These are phyloP conservation scores for Crematogaster levior DNA, from an alignment of 2,888 invertebrate genomes.

Conservation along the genomic window DNA sequence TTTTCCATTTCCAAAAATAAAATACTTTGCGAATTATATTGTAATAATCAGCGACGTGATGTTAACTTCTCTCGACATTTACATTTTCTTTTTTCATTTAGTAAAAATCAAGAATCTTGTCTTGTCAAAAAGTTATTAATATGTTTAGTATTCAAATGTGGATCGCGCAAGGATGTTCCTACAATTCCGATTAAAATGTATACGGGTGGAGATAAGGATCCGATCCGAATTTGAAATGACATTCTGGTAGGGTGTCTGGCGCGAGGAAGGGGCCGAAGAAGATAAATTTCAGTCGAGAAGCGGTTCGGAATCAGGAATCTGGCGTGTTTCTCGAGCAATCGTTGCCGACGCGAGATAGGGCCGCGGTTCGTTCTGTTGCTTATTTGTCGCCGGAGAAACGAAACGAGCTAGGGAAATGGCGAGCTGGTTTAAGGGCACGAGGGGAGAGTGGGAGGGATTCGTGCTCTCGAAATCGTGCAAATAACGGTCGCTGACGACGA, in stretches of 20 bases:
- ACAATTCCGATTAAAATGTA: constrained; percentile 63
- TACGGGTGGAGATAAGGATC: constrained; percentile 62
- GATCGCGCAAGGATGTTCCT: not conserved
- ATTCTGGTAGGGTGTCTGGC: constrained; percentile 37
- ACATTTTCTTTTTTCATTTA: not conserved
- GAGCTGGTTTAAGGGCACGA: constrained; percentile 51
- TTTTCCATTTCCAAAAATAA: not conserved
- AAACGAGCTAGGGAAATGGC: constrained; percentile 74
- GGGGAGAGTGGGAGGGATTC: constrained; percentile 2
- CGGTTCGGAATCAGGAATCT: constrained; percentile 73
- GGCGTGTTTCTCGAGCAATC: constrained; percentile 69
- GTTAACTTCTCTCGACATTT: not conserved
- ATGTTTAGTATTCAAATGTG: constrained; percentile 26
- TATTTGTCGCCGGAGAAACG: constrained; percentile 80
- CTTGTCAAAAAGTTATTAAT: constrained; percentile 26
- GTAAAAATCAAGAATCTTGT: not conserved
- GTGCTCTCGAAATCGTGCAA: constrained; percentile 76
- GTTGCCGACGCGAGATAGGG: constrained; percentile 72
- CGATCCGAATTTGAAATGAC: constrained; percentile 71
- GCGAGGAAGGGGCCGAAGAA: constrained; percentile 66
- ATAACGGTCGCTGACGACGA: constrained; percentile 75
- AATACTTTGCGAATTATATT: not conserved
- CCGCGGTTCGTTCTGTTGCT: constrained; percentile 76
- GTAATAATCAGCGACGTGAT: not conserved
- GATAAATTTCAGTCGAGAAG: constrained; percentile 73